Percentiles rank a stretch among this genome's conserved stretches.
Conservation (phyloP, 2,797 vertebrate genomes). For the Podarcis lilfordi region DNA sequence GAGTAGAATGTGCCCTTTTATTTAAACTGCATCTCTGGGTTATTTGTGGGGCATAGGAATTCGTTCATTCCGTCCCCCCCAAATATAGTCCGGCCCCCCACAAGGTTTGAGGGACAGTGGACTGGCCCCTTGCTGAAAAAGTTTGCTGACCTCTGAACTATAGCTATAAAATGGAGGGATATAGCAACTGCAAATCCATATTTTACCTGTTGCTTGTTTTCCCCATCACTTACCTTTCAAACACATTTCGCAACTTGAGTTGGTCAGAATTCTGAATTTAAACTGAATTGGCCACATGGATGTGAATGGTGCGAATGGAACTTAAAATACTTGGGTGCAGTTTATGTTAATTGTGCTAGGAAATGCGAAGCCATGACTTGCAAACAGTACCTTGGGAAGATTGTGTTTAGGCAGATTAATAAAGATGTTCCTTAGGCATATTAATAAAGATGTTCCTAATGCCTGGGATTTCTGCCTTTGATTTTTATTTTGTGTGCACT, state of each 20-base stretch:
- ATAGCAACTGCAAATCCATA: background rate
- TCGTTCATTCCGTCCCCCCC: too few species aligned
- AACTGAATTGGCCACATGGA: background rate
- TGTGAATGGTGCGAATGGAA: background rate
- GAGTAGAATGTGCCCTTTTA: too few species aligned
- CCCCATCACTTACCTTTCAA: background rate
- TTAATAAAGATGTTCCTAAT: background rate
- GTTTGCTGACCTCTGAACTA: background rate
- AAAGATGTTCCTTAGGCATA: too few species aligned
- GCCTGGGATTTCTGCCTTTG: background rate
- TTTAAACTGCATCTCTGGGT: too few species aligned
- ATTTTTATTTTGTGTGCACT: background rate
- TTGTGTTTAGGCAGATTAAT: background rate
- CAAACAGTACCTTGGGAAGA: background rate
- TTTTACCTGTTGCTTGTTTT: background rate
- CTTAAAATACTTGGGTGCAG: background rate
- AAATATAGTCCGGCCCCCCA: too few species aligned
- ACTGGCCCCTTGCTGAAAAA: too few species aligned
- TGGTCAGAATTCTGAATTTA: background rate
- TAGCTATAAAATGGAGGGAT: background rate
- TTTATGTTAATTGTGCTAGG: background rate
- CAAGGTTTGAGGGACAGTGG: too few species aligned
- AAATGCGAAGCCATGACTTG: background rate
- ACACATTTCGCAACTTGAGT: background rate
- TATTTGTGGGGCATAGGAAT: too few species aligned